Base-by-base conservation (phyloP, 2,797 vertebrate species). In the Esox lucius region DNA sequence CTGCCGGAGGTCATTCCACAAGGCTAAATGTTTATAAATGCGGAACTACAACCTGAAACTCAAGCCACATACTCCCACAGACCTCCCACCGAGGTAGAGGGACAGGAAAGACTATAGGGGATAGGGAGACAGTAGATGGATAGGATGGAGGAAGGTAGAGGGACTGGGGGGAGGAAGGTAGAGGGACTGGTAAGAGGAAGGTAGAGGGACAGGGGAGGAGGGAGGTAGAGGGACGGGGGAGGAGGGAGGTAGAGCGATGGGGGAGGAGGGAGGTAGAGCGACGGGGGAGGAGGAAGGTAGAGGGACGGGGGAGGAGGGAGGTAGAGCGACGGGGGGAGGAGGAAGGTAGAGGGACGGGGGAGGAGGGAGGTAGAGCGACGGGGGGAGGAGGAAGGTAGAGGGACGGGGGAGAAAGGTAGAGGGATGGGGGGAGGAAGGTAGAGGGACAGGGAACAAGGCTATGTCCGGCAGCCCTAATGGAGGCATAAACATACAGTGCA, bases 401-500 rank as follows among this genome's bases (percentile, higher is more conserved):
- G 51, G 51, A 56, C 17, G 80, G 59, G 66, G 9, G 17, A 0
- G 9, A 71, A 59, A 46, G 68, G 76, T n/a, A 56, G 17, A n/a
- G 51, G 51, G 51, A 56, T n/a, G 1, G 56, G 7, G 48, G 15
- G 56, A 59, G 1, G 19, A 16, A 17, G 56, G 16, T 16, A 13
- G 62, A 26, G 62, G 28, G 3, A 61, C 62, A n/a, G 19, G 22
- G 17, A 59, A 61, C 59, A 1, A n/a, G 59, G 65, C 65, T 67
- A 67, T 83, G 72, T 68, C 35, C 26, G 8, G 53, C 53, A 72
- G 31, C n/a, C 72, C 39, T 22, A 28, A 61, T 74, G 53, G n/a
- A 61, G 67, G 61, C 61, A 16, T 64, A 24, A 26, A 64, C 70
- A n/a, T n/a, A 61, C 68, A 67, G 59, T 75, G 35, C 42, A 26